Base-by-base conservation (phyloP, 2,888 invertebrate genomes). In the Koerneria pararmatus region DNA sequence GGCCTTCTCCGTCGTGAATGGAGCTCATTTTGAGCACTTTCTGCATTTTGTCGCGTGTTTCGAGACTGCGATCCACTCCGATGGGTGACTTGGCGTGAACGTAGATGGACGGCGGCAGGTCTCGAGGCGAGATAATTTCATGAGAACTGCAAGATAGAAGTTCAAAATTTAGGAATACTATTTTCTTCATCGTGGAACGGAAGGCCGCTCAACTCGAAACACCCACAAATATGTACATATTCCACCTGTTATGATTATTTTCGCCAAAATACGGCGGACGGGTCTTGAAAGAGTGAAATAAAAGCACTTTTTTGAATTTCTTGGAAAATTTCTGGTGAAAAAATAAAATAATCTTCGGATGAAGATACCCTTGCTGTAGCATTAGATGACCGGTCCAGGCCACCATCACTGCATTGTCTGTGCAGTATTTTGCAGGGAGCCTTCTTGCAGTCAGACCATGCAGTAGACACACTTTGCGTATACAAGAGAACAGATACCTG, bases 321-420 rank as follows among this genome's bases (percentile, higher is more conserved):
- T 19, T 56, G n/a, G n/a, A n/a, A n/a, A n/a, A n/a, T n/a, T n/a
- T n/a, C n/a, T 54, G 15, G n/a, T 60, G 2, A 49, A 49, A 60
- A 19, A n/a, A 51, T n/a, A 63, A 32, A 37, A 1, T 37, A 60
- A 48, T 27, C 11, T 11, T 22, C 11, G 8, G 2, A 35, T 68
- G 27, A 54, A 35, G 62, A n/a, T 22, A 75, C 76, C 69, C 54
- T 34, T 72, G 61, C 24, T 65, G 58, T 34, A 75, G 31, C 69
- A 71, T 71, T 59, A 75, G 65, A 61, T 72, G n/a, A 15, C 75
- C 84, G 66, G 71, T 85, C 86, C 97, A 97, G 24, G 97, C 97
- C 78, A 98, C 92, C 98, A 98, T 98, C 37, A 94, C 88, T 6
- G 97, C 98, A 88, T 98, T 98, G 84, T 98, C 98, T 0, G 93